Base-by-base conservation (phyloP, 2,113 vertebrate species). In the Heterochromis multidens region DNA sequence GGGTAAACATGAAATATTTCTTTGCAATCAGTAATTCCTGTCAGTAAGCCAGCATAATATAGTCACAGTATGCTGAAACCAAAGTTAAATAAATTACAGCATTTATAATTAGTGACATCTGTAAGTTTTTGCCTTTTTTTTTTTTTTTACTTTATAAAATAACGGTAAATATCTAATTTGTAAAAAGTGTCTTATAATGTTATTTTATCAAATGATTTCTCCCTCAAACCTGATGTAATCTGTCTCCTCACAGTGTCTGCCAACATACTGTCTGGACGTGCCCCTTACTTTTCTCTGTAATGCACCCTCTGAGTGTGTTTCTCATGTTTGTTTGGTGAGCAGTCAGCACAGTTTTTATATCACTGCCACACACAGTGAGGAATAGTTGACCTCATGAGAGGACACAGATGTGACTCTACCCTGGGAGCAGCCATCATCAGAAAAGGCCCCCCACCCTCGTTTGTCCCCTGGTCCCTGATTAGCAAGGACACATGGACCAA, bases 371-470 rank as follows among this genome's bases (percentile, higher is more conserved):
- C 70, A 80, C n/a, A 40, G 76, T 2, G 19, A 81, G 79, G 76
- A 80, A 46, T 37, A 62, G 70, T 78, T 89, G 90, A 91, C 92
- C 83, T 88, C 31, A 60, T 77, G 81, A 90, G 89, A 92, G 90
- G 85, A 85, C 90, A 87, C 86, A 90, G 84, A 91, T 88, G 91
- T 72, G 88, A 85, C 89, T 89, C 37, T 52, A 88, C 82, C 79
- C 81, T 77, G 85, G 74, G 37, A 92, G 88, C 91, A 59, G 83
- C 43, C 70, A 21, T 89, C 89, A 90, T 88, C 88, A 78, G 62
- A 87, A 59, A 80, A 84, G 58, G 25, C 89, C 58, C 83, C 79
- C 49, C 80, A 31, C 65, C 27, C 58, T 63, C 14, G 13, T 84
- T 59, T 62, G 54, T 49, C 77, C 57, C 57, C 85, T 77, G 77